Conservation (phyloP, 2,797 vertebrate species). For the Basileuterus tristriatus region DNA sequence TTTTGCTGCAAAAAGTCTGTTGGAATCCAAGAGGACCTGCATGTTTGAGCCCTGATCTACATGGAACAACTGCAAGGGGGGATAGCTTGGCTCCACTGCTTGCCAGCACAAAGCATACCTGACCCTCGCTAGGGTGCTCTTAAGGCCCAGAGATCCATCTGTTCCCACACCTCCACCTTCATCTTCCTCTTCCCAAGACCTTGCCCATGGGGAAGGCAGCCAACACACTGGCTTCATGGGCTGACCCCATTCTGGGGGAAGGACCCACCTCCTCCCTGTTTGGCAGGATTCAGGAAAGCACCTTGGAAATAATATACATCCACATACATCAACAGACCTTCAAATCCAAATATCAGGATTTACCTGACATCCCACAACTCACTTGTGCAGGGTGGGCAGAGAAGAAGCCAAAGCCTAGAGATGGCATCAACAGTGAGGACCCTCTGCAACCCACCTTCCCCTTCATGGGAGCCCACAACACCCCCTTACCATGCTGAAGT, state of each 20-base stretch:
- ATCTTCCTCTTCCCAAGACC: neutral
- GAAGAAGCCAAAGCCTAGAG: neutral
- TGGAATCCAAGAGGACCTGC: neutral
- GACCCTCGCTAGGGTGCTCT: neutral
- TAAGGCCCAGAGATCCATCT: neutral
- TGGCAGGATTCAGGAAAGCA: fast-evolving
- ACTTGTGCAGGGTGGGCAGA: fast-evolving
- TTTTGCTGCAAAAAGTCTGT: neutral
- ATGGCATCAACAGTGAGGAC: neutral
- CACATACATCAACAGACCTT: neutral
- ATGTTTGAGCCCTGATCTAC: neutral
- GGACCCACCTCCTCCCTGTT: neutral
- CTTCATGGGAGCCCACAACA: neutral
- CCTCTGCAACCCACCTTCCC: neutral
- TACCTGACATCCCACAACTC: fast-evolving
- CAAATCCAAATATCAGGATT: neutral
- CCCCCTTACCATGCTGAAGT: conserved; percentile 87
- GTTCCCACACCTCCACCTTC: neutral
- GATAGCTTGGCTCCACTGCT: neutral
- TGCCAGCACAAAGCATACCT: neutral
- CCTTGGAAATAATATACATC: neutral
- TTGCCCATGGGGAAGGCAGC: neutral
- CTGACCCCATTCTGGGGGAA: neutral
- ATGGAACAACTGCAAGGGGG: neutral
- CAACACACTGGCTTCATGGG: neutral